Percentiles rank a stretch among this genome's conserved stretches.
These are phyloP conservation scores for Artemia sinica DNA, from an alignment of 2,888 invertebrate species.

Conservation along the genomic window DNA sequence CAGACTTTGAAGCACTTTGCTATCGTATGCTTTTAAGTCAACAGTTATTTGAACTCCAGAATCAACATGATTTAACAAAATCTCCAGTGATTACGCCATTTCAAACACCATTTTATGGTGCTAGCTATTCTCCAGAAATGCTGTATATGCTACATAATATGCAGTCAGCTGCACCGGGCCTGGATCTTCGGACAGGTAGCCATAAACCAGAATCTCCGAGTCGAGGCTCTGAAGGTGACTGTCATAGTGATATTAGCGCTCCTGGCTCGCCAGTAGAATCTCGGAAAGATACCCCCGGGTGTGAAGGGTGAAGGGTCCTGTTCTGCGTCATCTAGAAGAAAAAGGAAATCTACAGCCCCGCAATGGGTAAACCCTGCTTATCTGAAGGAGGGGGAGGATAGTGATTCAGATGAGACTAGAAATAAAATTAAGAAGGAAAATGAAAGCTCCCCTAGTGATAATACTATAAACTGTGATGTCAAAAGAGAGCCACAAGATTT, in stretches of 20 bases:
- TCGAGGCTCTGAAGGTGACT: conserved; percentile 22
- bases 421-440: conserved; percentile 3
- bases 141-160: conserved; percentile 8
- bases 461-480: not conserved
- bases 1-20: conserved; percentile 66
- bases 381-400: conserved; percentile 38
- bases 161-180: conserved; percentile 40
- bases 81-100: conserved; percentile 30
- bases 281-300: conserved; percentile 9
- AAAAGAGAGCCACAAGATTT: conserved; percentile 10
- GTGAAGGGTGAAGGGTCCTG: not conserved
- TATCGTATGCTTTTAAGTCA: conserved; percentile 74
- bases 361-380: conserved; percentile 94
- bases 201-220: conserved; percentile 43
- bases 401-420: not conserved
- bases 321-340: conserved; percentile 38
- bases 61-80: conserved; percentile 47
- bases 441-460: not conserved
- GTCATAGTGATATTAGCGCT: conserved; percentile 26
- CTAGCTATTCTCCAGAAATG: conserved; percentile 7
- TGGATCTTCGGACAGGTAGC: conserved; percentile 68
- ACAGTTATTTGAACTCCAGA: conserved; percentile 67
- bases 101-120: not conserved
- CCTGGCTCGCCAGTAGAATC: conserved; percentile 23
- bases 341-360: conserved; percentile 85